These are phyloP conservation scores for Beris morrisii DNA, from an alignment of 2,888 invertebrate species.

Conservation along the genomic window DNA sequence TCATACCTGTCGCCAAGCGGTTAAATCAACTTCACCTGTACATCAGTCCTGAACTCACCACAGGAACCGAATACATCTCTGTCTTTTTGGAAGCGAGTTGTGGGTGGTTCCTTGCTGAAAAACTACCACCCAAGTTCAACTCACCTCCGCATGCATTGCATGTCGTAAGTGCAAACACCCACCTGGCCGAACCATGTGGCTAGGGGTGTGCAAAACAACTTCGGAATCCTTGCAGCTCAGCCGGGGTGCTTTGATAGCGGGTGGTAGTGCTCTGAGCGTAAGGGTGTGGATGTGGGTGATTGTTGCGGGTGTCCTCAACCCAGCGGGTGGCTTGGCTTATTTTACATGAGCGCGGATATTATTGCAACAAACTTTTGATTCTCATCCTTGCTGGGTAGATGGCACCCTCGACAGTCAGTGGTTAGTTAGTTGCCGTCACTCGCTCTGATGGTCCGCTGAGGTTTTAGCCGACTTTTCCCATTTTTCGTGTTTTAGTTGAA, in stretches of 20 bases:
- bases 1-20: no score
- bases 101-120: no score
- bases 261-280: background rate
- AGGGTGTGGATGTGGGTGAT: background rate
- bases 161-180: background rate
- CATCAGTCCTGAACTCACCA: no score
- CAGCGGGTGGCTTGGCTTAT: conserved; percentile 23
- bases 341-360: conserved; percentile 25
- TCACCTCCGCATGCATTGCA: no score
- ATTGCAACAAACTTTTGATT: conserved; percentile 28
- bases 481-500: no score
- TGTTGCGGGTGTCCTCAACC: background rate
- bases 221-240: conserved; percentile 6
- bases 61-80: no score
- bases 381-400: conserved; percentile 33
- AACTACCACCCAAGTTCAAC: background rate
- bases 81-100: no score
- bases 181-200: background rate
- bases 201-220: background rate
- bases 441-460: conserved; percentile 30
- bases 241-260: background rate
- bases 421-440: conserved; percentile 35
- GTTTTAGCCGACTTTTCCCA: conserved; percentile 1
- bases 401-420: conserved; percentile 35
- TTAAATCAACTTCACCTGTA: no score